Base-by-base conservation (phyloP, 2,113 vertebrate species). In the Corydoras maculifer region DNA sequence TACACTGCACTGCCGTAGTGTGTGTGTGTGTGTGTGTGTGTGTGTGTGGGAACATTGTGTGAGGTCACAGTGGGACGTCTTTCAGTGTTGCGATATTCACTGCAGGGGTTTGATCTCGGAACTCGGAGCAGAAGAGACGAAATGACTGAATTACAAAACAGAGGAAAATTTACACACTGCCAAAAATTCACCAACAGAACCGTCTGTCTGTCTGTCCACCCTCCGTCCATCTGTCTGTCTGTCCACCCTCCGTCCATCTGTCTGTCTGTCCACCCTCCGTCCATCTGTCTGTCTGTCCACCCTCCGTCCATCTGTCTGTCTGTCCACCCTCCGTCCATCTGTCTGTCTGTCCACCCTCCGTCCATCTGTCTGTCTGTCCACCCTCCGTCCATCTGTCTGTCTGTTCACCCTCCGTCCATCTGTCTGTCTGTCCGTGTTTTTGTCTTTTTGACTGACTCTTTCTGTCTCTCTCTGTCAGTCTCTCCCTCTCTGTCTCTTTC, bases 91-190 rank as follows among this genome's bases (percentile, higher is more conserved):
- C 49, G 30, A 31, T 29, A 51, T 29, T 58, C 62, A 59, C 43
- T 65, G 48, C 11, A 65, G 59, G 58, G 35, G 35, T 43, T 43
- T 43, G 4, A 43, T 55, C 70, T 63, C 71, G 72, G 71, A 58
- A n/a, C 49, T 67, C 62, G 60, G 35, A 70, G 51, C 9, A 32
- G 68, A 62, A 59, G 51, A 25, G 18, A 25, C 18, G 61, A 72
- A 69, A 78, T 73, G 59, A 75, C 51, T 60, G 50, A 64, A 70
- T 59, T 73, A 59, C 73, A 73, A 73, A 72, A 71, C 31, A 63
- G 14, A 48, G 7, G 35, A 5, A 43, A 43, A 6, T 11, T 50
- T 50, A 50, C 51, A 53, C 9, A 53, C 9, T 14, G 11, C 49
- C 11, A 11, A 8, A 50, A 50, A 50, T 50, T 1, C 13, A 14